Percentiles rank a stretch among this genome's conserved stretches.
Evolutionary conservation across 2,797 vertebrate species (phyloP).

Genomic region (Oceanodroma leucorhoa): DNA sequence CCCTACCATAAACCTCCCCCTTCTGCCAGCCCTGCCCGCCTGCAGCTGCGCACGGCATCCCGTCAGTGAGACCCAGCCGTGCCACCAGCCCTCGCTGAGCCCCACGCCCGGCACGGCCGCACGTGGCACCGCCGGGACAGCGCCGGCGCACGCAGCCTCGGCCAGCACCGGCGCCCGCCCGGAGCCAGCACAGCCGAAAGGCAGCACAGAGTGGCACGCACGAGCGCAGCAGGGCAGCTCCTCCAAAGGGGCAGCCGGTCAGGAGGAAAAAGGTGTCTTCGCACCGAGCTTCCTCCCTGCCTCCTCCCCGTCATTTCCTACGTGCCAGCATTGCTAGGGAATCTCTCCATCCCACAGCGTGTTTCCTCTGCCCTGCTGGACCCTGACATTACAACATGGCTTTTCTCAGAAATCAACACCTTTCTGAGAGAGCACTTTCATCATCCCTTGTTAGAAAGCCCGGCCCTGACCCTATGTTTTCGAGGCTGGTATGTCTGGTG

Average conservation of each 20-base stretch:
- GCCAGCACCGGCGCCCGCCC: fast-evolving
- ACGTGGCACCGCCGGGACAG: fast-evolving
- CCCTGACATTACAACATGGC: neutral
- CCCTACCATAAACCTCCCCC: too few relatives aligned
- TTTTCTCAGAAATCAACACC: neutral
- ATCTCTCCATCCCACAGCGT: neutral
- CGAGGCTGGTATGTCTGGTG: neutral
- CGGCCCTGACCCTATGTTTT: neutral
- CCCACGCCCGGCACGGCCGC: neutral
- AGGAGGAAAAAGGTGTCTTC: neutral
- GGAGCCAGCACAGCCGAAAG: neutral
- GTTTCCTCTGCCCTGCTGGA: neutral
- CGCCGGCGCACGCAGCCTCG: fast-evolving
- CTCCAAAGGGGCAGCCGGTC: fast-evolving
- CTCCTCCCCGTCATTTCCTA: neutral
- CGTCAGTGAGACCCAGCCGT: fast-evolving
- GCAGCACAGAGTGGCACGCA: fast-evolving
- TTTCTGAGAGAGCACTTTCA: neutral
- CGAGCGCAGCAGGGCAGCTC: fast-evolving
- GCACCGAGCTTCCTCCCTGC: neutral
- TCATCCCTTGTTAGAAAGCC: neutral
- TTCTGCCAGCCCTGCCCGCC: neutral
- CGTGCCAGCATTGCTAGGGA: neutral
- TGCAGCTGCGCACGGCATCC: fast-evolving
- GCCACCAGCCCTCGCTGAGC: neutral